A percentile compares a stretch with the other conserved stretches of the same genome.
Conservation (phyloP, 2,113 vertebrate genomes). For the Buteo buteo region DNA sequence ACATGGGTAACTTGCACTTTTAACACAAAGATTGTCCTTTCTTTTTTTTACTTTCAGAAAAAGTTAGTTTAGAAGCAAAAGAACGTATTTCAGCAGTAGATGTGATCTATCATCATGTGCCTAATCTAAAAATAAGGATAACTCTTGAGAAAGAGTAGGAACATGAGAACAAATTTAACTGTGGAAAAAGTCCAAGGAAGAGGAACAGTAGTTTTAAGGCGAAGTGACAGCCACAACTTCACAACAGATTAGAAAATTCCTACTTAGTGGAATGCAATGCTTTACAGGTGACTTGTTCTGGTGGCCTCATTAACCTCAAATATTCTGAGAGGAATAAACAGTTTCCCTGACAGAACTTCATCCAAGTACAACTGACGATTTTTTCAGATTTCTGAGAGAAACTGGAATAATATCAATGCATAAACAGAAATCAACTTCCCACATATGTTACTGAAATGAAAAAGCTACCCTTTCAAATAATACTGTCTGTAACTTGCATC, state of each 20-base stretch:
- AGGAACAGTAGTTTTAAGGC: neutral
- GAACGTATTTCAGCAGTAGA: neutral
- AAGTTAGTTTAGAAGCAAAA: neutral
- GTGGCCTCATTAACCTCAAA: neutral
- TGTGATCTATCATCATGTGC: neutral
- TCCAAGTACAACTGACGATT: neutral
- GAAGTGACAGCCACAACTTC: neutral
- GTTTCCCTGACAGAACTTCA: neutral
- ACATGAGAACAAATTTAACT: conserved; percentile 17
- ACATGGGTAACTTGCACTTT: neutral
- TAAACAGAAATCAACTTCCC: neutral
- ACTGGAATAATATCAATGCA: neutral
- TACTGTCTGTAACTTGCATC: neutral
- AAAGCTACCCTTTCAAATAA: neutral
- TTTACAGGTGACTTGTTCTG: neutral
- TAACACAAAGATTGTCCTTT: neutral
- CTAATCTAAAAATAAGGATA: conserved; percentile 50
- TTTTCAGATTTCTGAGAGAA: neutral
- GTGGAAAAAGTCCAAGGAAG: conserved; percentile 9
- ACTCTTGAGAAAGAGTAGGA: conserved; percentile 11
- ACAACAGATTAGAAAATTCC: neutral
- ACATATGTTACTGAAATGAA: neutral
- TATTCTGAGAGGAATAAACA: neutral
- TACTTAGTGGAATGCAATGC: neutral
- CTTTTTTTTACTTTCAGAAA: neutral